These are phyloP conservation scores for Drosophila longiperda DNA, from an alignment of 2,888 invertebrate species.

Conservation along the genomic window DNA sequence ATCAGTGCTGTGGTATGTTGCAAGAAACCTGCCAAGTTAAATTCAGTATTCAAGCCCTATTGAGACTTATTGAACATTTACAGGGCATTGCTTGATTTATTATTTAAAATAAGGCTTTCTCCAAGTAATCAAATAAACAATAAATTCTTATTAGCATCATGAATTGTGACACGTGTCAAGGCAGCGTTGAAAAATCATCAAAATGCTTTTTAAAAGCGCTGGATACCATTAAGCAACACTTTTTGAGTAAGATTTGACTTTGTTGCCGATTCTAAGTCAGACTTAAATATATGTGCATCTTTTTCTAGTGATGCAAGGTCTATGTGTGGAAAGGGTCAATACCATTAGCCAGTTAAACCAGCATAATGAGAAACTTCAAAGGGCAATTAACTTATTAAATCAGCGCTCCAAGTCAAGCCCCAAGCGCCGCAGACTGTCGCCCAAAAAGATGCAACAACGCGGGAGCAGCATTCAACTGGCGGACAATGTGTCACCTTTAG, in stretches of 20 bases:
- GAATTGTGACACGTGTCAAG: slow-evolving; percentile 55
- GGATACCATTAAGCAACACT: slow-evolving; percentile 75
- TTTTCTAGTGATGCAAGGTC: slow-evolving; percentile 52
- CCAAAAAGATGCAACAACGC: slow-evolving; percentile 27
- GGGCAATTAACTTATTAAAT: slow-evolving; percentile 54
- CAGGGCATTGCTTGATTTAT: neutral
- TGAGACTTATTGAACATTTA: neutral
- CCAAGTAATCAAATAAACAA: neutral
- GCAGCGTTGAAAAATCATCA: slow-evolving; percentile 31
- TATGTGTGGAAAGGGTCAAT: slow-evolving; percentile 37
- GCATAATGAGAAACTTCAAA: slow-evolving; percentile 64
- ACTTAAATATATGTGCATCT: slow-evolving; percentile 10
- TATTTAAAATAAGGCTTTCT: neutral
- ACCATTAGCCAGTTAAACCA: slow-evolving; percentile 51
- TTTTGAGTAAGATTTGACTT: slow-evolving; percentile 66
- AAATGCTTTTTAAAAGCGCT: slow-evolving; percentile 60
- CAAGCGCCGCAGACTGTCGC: slow-evolving; percentile 46
- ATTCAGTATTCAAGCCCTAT: neutral
- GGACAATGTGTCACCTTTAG: slow-evolving; percentile 23
- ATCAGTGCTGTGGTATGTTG: neutral
- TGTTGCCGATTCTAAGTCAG: neutral
- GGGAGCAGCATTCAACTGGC: slow-evolving; percentile 27
- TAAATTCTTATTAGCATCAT: slow-evolving; percentile 35
- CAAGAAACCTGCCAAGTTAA: neutral
- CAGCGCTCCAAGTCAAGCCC: slow-evolving; percentile 23